Evolutionary conservation across 2,113 vertebrate genomes (phyloP).

Genomic region (Seriola dumerili): DNA sequence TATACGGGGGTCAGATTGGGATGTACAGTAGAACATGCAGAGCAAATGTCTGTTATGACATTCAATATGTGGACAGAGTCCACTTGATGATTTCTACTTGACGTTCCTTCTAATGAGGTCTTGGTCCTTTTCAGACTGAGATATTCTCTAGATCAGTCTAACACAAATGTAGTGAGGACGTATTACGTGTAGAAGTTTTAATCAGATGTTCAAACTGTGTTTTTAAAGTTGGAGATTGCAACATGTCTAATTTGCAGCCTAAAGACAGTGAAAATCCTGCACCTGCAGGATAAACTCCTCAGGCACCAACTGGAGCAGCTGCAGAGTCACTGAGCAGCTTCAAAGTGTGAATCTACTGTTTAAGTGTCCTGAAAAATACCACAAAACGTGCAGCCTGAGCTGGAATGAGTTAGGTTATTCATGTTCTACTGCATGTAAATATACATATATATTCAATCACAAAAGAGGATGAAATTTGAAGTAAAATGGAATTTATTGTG

Average conservation of each 20-base stretch:
- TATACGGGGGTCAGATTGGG: neutral
- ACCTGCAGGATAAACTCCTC: neutral
- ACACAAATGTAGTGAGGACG: no score
- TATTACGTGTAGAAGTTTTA: no score
- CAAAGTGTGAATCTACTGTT: neutral
- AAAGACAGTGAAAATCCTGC: neutral
- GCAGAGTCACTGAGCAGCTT: neutral
- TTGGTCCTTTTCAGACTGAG: neutral
- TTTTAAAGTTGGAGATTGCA: neutral
- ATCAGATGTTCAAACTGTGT: no score
- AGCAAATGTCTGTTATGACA: neutral
- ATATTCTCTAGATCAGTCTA: neutral
- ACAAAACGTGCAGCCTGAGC: no score
- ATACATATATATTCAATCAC: no score
- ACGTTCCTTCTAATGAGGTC: neutral
- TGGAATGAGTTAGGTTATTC: no score
- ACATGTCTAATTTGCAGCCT: neutral
- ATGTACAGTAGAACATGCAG: neutral
- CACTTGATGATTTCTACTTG: neutral
- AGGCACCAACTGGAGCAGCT: neutral
- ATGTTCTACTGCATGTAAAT: no score
- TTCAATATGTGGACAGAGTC: neutral
- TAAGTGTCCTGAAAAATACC: neutral
- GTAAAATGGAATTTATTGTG: no score
- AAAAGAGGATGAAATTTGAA: no score